Percentiles rank a stretch among this genome's conserved stretches.
Conservation (phyloP, 2,113 vertebrate species). For the Microtus richardsoni region DNA sequence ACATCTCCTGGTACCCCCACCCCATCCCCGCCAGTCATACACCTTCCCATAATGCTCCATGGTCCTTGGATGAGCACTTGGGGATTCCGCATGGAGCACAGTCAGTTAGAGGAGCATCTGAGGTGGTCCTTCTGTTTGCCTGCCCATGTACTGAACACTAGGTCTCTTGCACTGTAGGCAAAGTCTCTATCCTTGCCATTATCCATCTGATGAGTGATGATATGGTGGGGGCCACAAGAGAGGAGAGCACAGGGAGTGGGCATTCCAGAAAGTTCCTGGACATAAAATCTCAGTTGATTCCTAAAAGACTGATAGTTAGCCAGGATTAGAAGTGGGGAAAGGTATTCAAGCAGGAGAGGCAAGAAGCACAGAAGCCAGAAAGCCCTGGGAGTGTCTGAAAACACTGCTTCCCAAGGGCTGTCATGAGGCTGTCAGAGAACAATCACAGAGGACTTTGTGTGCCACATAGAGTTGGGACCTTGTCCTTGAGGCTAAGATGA, state of each 20-base stretch:
- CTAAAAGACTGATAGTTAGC: background rate
- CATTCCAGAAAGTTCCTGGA: background rate
- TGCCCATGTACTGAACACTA: background rate
- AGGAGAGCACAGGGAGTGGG: background rate
- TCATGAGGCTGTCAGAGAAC: background rate
- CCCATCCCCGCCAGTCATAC: background rate
- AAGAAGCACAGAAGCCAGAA: background rate
- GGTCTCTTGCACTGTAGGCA: background rate
- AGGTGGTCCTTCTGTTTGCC: background rate
- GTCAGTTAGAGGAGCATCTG: background rate
- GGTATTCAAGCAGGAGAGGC: background rate
- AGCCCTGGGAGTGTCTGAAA: background rate
- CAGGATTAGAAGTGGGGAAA: background rate
- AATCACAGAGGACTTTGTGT: background rate
- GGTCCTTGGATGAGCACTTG: background rate
- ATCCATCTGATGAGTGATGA: background rate
- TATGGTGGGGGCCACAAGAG: background rate
- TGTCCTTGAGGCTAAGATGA: constrained; percentile 17
- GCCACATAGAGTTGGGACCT: background rate
- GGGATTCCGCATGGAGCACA: background rate
- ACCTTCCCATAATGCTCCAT: background rate
- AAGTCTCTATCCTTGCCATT: background rate
- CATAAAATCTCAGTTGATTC: background rate
- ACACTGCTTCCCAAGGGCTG: background rate
- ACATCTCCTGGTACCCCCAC: background rate